A percentile compares a stretch with the other conserved stretches of the same genome.
phyloP scores from a whole-genome alignment of 2,113 vertebrate species.

The Isurus oxyrinchus region DNA sequence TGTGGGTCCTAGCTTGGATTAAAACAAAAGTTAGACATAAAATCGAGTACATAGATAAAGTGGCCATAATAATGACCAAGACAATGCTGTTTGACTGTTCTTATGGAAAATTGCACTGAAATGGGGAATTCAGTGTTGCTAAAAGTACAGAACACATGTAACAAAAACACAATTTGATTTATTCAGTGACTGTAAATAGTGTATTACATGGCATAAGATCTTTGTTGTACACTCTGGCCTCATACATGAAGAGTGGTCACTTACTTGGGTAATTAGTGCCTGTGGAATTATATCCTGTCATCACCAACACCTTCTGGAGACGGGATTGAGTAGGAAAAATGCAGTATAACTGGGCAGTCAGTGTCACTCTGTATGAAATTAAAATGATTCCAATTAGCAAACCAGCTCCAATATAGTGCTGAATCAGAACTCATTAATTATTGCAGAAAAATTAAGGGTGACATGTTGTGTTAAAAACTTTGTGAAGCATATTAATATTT shows the following conservation, averaged over 20 bases:
- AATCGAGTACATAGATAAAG: too few species aligned
- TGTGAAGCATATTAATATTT: not conserved
- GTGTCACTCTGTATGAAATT: not conserved
- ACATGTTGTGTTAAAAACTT: conserved; percentile 12
- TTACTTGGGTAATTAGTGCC: not conserved
- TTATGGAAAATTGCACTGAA: too few species aligned
- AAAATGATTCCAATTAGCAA: not conserved
- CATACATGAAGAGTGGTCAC: not conserved
- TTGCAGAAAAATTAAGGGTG: not conserved
- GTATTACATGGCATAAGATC: not conserved
- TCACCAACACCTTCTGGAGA: not conserved
- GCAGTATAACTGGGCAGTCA: not conserved
- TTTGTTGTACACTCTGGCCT: not conserved
- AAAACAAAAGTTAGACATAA: too few species aligned
- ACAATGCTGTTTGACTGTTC: too few species aligned
- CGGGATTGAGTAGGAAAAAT: not conserved
- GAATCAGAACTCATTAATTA: conserved; percentile 13
- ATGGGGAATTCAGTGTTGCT: too few species aligned
- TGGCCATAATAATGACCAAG: too few species aligned
- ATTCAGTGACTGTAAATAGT: not conserved
- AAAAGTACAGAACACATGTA: not conserved
- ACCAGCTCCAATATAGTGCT: not conserved
- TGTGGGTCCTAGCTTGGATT: too few species aligned
- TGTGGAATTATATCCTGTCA: not conserved
- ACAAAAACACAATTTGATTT: not conserved